Percentiles rank a stretch among this genome's conserved stretches.
Evolutionary conservation across 2,888 invertebrate species (phyloP).

Genomic region (Apamea monoglypha): DNA sequence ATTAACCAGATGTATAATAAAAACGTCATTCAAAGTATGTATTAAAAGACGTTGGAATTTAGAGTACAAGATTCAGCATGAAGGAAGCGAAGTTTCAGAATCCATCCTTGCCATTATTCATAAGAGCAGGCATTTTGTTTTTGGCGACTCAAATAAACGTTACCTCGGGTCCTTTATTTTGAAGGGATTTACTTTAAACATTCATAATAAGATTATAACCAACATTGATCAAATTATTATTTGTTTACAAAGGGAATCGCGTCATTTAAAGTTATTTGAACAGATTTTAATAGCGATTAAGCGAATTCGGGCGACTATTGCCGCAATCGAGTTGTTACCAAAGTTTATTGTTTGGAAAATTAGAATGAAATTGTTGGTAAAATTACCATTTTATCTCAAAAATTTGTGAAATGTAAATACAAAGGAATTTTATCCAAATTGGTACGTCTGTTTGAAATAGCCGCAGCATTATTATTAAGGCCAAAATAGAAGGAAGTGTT

Average conservation of each 20-base stretch:
- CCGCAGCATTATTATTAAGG: conserved; percentile 10
- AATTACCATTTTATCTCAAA: conserved; percentile 29
- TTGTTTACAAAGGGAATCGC: conserved; percentile 44
- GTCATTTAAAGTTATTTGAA: conserved; percentile 50
- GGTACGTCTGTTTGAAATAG: conserved; percentile 16
- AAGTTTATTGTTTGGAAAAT: conserved; percentile 55
- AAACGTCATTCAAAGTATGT: background rate
- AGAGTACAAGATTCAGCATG: conserved; percentile 3
- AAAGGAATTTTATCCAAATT: conserved; percentile 15
- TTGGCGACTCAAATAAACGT: conserved; percentile 42
- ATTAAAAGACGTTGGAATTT: conserved; percentile 7
- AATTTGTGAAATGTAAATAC: conserved; percentile 12
- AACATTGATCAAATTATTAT: conserved; percentile 57
- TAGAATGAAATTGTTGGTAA: conserved; percentile 27
- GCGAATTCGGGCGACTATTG: conserved; percentile 28
- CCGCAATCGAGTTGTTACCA: conserved; percentile 41
- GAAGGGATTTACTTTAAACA: conserved; percentile 41
- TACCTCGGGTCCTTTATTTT: conserved; percentile 31
- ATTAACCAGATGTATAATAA: background rate
- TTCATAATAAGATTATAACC: conserved; percentile 44
- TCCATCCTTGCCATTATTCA: conserved; percentile 13
- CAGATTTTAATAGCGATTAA: conserved; percentile 42
- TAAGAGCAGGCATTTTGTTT: conserved; percentile 43
- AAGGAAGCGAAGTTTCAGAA: conserved; percentile 22
- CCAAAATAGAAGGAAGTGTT: conserved; percentile 13